Evolutionary conservation across 2,888 invertebrate genomes (phyloP), one percentile per base, ranked within the genome.

Genomic region (Ceraclea dissimilis): DNA sequence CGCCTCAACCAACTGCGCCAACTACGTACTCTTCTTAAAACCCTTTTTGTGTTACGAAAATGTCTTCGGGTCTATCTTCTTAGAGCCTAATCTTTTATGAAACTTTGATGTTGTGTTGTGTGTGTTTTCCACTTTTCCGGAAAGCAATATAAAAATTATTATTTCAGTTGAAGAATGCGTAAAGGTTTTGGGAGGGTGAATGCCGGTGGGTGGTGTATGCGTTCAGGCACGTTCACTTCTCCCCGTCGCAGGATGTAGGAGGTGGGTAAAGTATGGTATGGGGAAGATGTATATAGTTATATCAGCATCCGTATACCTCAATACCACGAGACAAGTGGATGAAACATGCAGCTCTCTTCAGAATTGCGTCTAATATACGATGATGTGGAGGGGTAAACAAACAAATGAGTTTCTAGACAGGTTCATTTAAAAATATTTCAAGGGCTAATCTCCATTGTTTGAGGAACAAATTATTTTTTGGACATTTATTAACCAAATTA

Each of bases 141-240:
- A 39, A 39, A 61, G 61, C 57, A 59, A 62, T 62, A 62, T 58
- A 58, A 60, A 59, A 62, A 62, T 62, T 62, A 62, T 62, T 62
- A 62, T 62, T 62, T 62, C 58, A 57, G 60, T 52, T 57, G 56
- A 51, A 54, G 49, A 51, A 31, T 50, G 51, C 33, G 52, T 59
- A 48, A 33, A 33, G 20, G 59, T 31, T 47, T 19, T 53, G 44
- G 39, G 44, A 31, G 44, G 34, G 49, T 16, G 26, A 33, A 53
- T 43, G 51, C 26, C 33, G 44, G 22, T 13, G 17, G 39, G 51
- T 53, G 46, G 22, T 39, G n/a, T 20, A 22, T 49, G 50, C 50
- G 31, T 46, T 34, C 34, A 34, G 55, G 49, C 59, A 59, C 59
- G 58, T 58, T 49, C 58, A 53, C 58, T 39, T n/a, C 58, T 54